Conservation (phyloP, 2,113 vertebrate genomes). For the Myiagra hebetior region DNA sequence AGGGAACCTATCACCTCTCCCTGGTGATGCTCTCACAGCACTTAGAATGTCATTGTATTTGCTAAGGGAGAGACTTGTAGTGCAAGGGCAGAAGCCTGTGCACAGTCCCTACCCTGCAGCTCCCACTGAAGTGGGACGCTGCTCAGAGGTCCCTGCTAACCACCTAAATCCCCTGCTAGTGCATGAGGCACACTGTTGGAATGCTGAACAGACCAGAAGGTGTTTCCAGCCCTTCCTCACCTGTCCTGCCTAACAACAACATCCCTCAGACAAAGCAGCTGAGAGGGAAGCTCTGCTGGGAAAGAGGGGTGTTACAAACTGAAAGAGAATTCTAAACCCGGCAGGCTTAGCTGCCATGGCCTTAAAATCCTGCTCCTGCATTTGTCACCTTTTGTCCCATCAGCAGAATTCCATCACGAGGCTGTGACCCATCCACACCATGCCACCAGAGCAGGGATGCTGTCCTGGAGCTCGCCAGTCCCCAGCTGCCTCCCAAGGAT, state of each 20-base stretch:
- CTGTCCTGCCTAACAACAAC: background rate
- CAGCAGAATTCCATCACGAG: background rate
- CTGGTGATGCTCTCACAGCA: background rate
- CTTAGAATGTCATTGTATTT: background rate
- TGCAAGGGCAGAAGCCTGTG: background rate
- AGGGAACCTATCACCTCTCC: background rate
- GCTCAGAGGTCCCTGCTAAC: background rate
- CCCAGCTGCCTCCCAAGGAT: background rate
- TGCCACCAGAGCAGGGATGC: background rate
- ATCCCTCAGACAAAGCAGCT: background rate
- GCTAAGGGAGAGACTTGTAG: background rate
- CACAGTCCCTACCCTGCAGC: background rate
- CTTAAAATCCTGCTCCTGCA: background rate
- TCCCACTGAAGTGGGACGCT: background rate
- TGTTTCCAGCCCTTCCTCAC: background rate
- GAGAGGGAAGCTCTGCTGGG: background rate
- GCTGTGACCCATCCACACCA: accelerated
- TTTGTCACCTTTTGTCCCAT: background rate
- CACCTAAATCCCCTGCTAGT: background rate
- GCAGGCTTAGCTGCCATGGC: background rate
- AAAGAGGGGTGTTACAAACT: accelerated
- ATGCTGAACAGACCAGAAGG: background rate
- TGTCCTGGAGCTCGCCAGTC: background rate
- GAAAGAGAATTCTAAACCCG: background rate
- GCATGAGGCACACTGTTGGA: background rate